These are phyloP conservation scores for Epirrhoe tristata DNA, from an alignment of 2,888 invertebrate species.

Conservation along the genomic window DNA sequence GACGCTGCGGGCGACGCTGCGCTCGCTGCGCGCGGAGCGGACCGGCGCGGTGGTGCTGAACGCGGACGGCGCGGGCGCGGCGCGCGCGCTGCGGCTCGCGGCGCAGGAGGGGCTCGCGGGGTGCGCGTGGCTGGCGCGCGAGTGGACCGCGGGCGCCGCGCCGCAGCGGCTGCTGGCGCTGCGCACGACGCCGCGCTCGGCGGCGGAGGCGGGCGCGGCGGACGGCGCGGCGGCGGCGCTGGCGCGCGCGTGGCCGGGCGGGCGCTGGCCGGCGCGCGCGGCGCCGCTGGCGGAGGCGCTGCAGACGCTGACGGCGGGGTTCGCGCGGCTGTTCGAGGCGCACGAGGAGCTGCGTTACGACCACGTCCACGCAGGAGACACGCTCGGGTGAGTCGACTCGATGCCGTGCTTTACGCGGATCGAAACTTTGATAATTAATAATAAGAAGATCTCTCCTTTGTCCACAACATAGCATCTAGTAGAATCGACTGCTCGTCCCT, in stretches of 20 bases:
- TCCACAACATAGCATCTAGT: too few species aligned
- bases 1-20: constrained; percentile 16
- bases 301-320: constrained; percentile 38
- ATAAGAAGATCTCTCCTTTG: too few species aligned
- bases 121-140: constrained; percentile 62
- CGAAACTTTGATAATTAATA: too few species aligned
- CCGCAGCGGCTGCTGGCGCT: constrained; percentile 3
- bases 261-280: constrained; percentile 11
- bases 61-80: constrained; percentile 86
- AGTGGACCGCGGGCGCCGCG: constrained; percentile 46
- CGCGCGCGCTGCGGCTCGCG: constrained; percentile 89
- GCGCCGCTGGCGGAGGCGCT: constrained; percentile 29
- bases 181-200: background rate
- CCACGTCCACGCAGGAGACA: background rate
- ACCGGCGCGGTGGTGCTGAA: constrained; percentile 93
- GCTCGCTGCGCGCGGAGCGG: constrained; percentile 51
- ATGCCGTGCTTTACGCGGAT: too few species aligned
- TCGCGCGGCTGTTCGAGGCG: constrained; percentile 15
- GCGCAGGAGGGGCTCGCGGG: constrained; percentile 69
- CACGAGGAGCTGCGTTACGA: constrained; percentile 30
- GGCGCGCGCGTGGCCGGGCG: constrained; percentile 19
- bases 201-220: constrained; percentile 41
- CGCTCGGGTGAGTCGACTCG: constrained; percentile 15
- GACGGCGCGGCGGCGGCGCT: constrained; percentile 39
- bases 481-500: too few species aligned